Evolutionary conservation across 1,140 invertebrate species (phyloP), one percentile per base, ranked within the genome.

Genomic region (Nebria ingens): DNA sequence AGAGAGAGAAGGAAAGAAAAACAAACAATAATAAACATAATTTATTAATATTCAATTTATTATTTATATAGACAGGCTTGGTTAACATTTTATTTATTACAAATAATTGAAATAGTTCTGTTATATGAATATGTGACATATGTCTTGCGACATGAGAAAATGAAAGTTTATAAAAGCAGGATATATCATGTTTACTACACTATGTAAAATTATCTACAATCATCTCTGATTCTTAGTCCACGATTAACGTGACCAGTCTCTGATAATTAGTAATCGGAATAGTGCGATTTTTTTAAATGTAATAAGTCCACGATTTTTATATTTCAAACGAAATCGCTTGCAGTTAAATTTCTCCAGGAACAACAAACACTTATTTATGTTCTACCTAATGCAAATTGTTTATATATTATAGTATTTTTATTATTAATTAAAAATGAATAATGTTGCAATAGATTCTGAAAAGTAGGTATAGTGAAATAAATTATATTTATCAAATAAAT

Each of bases 171-270:
- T n/a, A n/a, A 12, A 17, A 45, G 40, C 40, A 45, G 40, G 40
- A 45, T 45, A 45, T 45, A 17, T 45, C n/a, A n/a, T n/a, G n/a
- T n/a, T n/a, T 45, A 45, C 40, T 17, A 45, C 9, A 45, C 40
- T 45, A 17, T n/a, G n/a, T n/a, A 45, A 45, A 45, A 45, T 45
- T 45, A 45, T 45, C 40, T 45, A 45, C 40, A 45, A 45, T 45
- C 40, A 45, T 45, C 40, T 45, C n/a, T 45, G 40, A 45, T 45
- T 45, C 40, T 45, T 45, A 45, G 17, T 12, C 9, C 40, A 45
- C 40, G 40, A 45, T 45, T 45, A 45, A 45, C 40, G 40, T 45
- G 40, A 45, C 40, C 40, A 45, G 40, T 45, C 40, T 45, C 40
- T 17, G 40, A 45, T 45, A 45, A 45, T 45, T 45, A 45, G 40